Conservation (phyloP, 2,797 vertebrate species). For the Ispidina lecontei region DNA sequence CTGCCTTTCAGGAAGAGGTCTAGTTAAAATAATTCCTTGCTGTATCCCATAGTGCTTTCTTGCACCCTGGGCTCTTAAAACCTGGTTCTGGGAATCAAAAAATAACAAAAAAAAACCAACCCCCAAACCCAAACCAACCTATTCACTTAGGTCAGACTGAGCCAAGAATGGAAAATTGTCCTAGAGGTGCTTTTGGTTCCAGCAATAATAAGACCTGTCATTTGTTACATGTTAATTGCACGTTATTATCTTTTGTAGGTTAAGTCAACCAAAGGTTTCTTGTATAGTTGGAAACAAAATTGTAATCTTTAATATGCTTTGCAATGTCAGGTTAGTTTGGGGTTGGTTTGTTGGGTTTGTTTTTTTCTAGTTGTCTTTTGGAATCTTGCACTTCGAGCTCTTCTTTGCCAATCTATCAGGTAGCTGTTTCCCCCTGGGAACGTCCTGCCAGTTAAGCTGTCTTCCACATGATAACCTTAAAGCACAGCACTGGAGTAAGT, state of each 20-base stretch:
- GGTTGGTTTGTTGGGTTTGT: accelerated
- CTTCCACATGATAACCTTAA: not conserved
- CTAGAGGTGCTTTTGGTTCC: conserved; percentile 51
- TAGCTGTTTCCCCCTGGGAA: not conserved
- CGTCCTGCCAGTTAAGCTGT: not conserved
- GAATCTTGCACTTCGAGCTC: not conserved
- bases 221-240: conserved; percentile 73
- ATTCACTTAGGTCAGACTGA: not conserved
- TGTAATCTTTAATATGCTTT: conserved; percentile 3
- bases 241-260: conserved; percentile 67
- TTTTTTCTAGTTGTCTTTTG: not conserved
- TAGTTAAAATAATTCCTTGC: conserved; percentile 58
- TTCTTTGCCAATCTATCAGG: not conserved
- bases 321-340: conserved; percentile 12
- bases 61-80: conserved; percentile 49
- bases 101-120: not conserved
- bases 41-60: conserved; percentile 42
- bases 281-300: conserved; percentile 16
- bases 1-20: conserved; percentile 74
- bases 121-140: not conserved
- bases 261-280: conserved; percentile 67
- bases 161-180: conserved; percentile 21
- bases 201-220: conserved; percentile 69
- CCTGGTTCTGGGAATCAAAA: conserved; percentile 1
- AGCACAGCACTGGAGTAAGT: not conserved